A percentile compares a stretch with the other conserved stretches of the same genome.
Conservation (phyloP, 2,113 vertebrate genomes). For the Laticauda colubrina region DNA sequence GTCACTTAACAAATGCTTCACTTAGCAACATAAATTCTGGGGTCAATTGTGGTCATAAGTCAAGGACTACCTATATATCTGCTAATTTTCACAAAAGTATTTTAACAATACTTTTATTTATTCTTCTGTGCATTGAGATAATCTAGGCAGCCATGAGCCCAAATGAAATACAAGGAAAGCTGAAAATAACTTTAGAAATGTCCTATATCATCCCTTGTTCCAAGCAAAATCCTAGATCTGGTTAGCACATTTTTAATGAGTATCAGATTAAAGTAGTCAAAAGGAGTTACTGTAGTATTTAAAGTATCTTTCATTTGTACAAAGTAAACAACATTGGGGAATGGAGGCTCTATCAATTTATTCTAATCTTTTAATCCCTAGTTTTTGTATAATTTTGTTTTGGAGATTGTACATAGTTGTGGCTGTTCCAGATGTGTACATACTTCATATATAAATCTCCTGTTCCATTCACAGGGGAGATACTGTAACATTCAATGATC, state of each 20-base stretch:
- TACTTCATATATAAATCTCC: not conserved
- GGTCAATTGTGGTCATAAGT: not conserved
- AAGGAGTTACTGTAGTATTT: not conserved
- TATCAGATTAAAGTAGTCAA: not conserved
- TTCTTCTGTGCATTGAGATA: not conserved
- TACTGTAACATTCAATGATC: slow-evolving; percentile 36
- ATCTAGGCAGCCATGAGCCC: not conserved
- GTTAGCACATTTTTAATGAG: not conserved
- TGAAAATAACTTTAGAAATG: not conserved
- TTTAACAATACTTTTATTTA: not conserved
- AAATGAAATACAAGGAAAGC: not conserved
- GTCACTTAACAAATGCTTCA: not conserved
- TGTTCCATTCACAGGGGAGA: not conserved
- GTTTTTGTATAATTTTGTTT: not conserved
- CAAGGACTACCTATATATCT: not conserved
- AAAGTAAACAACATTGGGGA: not conserved
- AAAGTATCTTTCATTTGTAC: not conserved
- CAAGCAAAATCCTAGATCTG: not conserved
- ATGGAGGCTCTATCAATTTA: not conserved
- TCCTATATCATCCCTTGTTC: not conserved
- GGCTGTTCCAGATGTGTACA: no score
- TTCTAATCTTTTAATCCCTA: not conserved
- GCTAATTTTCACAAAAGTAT: not conserved
- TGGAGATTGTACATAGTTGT: fast-evolving
- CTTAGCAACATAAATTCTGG: not conserved